These are phyloP conservation scores for Paelopatides confundens DNA, from an alignment of 53 echinoderm and acorn worm species.

Conservation along the genomic window DNA sequence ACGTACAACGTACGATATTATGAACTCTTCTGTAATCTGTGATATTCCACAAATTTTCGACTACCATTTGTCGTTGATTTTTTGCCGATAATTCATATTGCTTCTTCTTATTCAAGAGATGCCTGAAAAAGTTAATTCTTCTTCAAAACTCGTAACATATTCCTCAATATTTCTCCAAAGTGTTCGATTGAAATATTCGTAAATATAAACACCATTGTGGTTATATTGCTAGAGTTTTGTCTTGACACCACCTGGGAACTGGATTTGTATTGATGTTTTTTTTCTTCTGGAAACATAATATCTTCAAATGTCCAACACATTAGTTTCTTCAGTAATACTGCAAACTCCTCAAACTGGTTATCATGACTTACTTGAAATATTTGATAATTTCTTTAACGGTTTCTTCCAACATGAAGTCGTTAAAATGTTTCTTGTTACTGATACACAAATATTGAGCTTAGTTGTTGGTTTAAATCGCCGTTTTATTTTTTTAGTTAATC, in stretches of 20 bases:
- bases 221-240: not conserved
- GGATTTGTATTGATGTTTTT: not conserved
- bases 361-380: conserved; percentile 2
- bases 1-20: not conserved
- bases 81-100: conserved; percentile 10
- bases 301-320: conserved; percentile 36
- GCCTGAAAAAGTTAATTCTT: not conserved
- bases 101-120: not conserved
- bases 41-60: conserved; percentile 17
- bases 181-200: conserved; percentile 24
- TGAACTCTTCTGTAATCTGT: not conserved
- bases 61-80: not conserved
- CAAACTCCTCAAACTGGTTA: conserved; percentile 20
- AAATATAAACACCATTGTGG: conserved; percentile 4
- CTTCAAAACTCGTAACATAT: not conserved
- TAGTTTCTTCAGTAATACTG: not conserved
- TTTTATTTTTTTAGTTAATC: not conserved
- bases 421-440: not conserved
- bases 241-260: conserved; percentile 22
- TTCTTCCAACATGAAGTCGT: not conserved
- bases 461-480: conserved; percentile 34
- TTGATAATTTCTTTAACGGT: not conserved
- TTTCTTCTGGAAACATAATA: conserved; percentile 31
- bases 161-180: conserved; percentile 11
- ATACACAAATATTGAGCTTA: not conserved